phyloP scores from a whole-genome alignment of 2,888 invertebrate species.

The Callosobruchus maculatus region DNA sequence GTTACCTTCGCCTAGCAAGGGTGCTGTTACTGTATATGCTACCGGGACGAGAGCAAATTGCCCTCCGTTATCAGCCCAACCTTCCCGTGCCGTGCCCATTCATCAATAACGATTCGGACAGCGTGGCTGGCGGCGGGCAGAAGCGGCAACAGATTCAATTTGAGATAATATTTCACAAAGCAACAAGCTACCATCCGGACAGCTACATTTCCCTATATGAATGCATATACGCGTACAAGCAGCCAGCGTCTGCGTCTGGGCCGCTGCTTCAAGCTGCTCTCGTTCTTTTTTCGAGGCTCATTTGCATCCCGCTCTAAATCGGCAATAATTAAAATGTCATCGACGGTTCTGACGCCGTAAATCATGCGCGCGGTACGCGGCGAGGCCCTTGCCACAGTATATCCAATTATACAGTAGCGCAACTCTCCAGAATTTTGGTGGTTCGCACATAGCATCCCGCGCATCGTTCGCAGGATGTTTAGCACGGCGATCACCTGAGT shows the following conservation, averaged over 20 bases:
- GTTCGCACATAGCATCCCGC: too few relatives aligned
- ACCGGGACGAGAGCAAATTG: too few relatives aligned
- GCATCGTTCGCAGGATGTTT: too few relatives aligned
- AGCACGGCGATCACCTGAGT: too few relatives aligned
- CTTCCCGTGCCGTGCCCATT: neutral
- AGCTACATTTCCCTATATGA: conserved; percentile 31
- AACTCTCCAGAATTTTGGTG: too few relatives aligned
- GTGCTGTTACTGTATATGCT: too few relatives aligned
- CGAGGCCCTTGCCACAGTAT: neutral
- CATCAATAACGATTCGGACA: neutral
- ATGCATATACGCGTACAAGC: neutral
- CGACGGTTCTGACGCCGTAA: conserved; percentile 7
- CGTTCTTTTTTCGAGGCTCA: neutral
- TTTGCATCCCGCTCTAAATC: conserved; percentile 1
- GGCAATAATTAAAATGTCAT: conserved; percentile 17
- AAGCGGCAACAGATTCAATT: conserved; percentile 37
- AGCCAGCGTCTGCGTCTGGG: neutral
- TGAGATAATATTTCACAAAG: conserved; percentile 42
- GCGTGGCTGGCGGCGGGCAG: neutral
- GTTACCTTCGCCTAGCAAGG: too few relatives aligned
- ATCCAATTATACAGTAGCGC: too few relatives aligned
- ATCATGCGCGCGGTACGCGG: conserved; percentile 4
- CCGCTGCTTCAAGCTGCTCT: neutral
- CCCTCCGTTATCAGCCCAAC: neutral
- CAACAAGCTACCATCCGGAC: conserved; percentile 40